phyloP scores from a whole-genome alignment of 2,888 invertebrate genomes.

The Agapetus fuscipes region DNA sequence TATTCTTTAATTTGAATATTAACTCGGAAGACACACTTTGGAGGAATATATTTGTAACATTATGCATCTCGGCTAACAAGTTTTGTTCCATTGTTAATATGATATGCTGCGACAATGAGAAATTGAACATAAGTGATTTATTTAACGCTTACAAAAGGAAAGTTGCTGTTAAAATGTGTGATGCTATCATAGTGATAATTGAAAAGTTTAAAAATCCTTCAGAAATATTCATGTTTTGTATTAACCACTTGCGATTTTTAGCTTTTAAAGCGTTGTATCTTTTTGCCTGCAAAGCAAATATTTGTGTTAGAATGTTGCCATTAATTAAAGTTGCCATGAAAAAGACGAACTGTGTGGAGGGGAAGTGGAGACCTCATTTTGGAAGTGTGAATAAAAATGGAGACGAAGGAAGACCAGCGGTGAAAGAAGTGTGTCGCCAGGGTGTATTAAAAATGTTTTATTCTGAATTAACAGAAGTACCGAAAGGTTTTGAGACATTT shows the following conservation, averaged over 20 bases:
- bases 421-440: conserved; percentile 33
- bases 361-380: conserved; percentile 37
- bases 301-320: conserved; percentile 33
- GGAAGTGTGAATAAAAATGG: conserved; percentile 32
- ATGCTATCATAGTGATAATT: conserved; percentile 33
- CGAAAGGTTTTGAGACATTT: conserved; percentile 16
- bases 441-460: conserved; percentile 27
- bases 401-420: conserved; percentile 25
- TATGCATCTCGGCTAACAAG: conserved; percentile 41
- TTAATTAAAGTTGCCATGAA: conserved; percentile 31
- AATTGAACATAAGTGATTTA: conserved; percentile 32
- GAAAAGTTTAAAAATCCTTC: conserved; percentile 28
- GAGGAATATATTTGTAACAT: conserved; percentile 37
- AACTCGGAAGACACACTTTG: conserved; percentile 35
- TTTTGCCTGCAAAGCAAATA: conserved; percentile 34
- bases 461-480: conserved; percentile 9
- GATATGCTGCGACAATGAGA: conserved; percentile 28
- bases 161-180: conserved; percentile 37
- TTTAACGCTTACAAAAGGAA: conserved; percentile 34
- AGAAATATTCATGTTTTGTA: conserved; percentile 35
- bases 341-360: conserved; percentile 37
- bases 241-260: conserved; percentile 39
- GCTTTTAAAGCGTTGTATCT: conserved; percentile 36
- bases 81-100: conserved; percentile 39
- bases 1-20: conserved; percentile 35